Conservation (phyloP, 2,797 vertebrate genomes). For the Atherinosoma microstoma region DNA sequence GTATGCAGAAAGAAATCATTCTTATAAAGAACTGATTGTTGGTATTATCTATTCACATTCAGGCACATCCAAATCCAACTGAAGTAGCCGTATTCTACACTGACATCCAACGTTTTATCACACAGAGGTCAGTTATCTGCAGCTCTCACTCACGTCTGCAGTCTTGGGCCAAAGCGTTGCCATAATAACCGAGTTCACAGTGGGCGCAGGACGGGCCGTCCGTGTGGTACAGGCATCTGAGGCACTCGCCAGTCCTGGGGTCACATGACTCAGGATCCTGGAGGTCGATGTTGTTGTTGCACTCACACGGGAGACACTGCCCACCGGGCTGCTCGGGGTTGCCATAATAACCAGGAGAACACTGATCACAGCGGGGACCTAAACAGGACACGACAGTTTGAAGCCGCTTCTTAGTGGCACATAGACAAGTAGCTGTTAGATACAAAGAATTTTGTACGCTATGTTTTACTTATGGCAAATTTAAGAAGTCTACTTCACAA, state of each 20-base stretch:
- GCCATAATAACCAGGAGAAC: conserved; percentile 88
- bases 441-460: background rate
- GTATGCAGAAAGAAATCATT: too few species aligned
- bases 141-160: conserved; percentile 85
- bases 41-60: background rate
- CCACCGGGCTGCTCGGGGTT: conserved; percentile 77
- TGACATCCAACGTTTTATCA: background rate
- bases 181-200: conserved; percentile 87
- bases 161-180: conserved; percentile 84
- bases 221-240: conserved; percentile 88
- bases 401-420: background rate
- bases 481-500: too few species aligned
- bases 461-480: background rate
- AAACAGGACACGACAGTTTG: background rate
- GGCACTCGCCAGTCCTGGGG: conserved; percentile 84
- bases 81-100: background rate
- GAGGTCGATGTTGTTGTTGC: conserved; percentile 88
- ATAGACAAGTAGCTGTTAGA: background rate
- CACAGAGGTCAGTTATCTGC: background rate
- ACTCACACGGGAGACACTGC: conserved; percentile 84
- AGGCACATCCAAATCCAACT: background rate
- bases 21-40: too few species aligned
- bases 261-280: conserved; percentile 87
- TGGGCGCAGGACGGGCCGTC: conserved; percentile 80
- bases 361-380: conserved; percentile 88